Base-by-base conservation (phyloP, 2,113 vertebrate species). In the Lycocorax pyrrhopterus region DNA sequence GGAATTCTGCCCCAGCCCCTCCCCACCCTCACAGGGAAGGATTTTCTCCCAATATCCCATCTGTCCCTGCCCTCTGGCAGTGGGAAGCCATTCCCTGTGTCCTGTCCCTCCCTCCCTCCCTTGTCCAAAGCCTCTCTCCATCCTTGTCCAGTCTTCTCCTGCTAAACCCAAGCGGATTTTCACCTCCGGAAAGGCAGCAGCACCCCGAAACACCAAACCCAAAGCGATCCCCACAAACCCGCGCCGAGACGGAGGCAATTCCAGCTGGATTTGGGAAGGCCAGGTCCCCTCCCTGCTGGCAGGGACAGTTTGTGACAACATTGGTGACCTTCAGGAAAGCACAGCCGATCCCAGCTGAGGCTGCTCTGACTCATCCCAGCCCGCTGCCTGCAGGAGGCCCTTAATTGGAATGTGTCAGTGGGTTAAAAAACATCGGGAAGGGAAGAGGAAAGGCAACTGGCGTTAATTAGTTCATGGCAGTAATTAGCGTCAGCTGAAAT, bases 401-500 rank as follows among this genome's bases (percentile, higher is more conserved):
- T 60, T 91, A 95, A 97, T 90, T 95, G 92, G 84, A 89, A 95
- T 1, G 55, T 79, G 89, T 20, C 95, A 88, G 33, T 26, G 79
- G 83, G 62, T 89, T 94, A 49, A 68, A 71, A 95, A 85, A 64
- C 89, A 59, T 25, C 4, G 82, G 32, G 5, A 64, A 20, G 44
- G 58, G 32, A n/a, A 47, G 41, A 84, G 82, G 64, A 51, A 71
- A 90, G 43, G 67, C 85, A 89, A 18, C 13, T 4, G 60, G 47
- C 80, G 2, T 95, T 96, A 97, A 96, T 95, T 95, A 94, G 95
- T 85, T 82, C 21, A 2, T 25, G 79, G 26, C 89, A 85, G 77
- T 95, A 95, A 96, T 96, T 95, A 96, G 93, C 18, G 9, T 20
- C 72, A 15, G 85, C 73, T 21, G 85, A 68, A 96, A 96, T 75